Evolutionary conservation across 30 jellyfish, hydroid and myxozoan genomes (phyloP).

Genomic region (Clytia hemisphaerica): DNA sequence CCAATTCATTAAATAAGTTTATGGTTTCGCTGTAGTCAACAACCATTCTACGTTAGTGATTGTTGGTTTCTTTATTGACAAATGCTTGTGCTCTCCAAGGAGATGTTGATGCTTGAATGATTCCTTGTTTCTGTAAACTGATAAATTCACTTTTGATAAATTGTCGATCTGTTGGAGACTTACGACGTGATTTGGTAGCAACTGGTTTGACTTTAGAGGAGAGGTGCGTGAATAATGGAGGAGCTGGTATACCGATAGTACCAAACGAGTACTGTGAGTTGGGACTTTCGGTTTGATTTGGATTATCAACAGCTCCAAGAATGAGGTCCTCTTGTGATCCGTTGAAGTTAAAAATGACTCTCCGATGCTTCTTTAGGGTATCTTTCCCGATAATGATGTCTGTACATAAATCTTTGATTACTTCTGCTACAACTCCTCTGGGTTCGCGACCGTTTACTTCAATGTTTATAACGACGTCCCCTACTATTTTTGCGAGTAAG

Average conservation of each 20-base stretch:
- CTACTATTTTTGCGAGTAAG: background rate
- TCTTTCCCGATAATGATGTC: background rate
- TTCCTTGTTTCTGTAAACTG: background rate
- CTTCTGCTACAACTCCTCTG: background rate
- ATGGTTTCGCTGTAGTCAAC: conserved; percentile 40
- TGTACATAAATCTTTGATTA: background rate
- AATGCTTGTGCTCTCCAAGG: background rate
- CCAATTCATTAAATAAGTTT: conserved; percentile 23
- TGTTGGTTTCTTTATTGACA: background rate
- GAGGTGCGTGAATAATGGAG: conserved; percentile 7
- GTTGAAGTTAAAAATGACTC: background rate
- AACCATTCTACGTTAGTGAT: conserved; percentile 26
- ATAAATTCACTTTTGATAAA: background rate
- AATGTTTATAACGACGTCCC: background rate
- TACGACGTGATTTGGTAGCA: background rate
- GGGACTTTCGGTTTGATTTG: background rate
- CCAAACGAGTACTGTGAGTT: background rate
- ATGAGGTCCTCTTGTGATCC: background rate
- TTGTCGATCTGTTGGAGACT: background rate
- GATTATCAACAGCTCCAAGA: background rate
- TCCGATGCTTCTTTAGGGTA: background rate
- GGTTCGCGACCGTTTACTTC: background rate
- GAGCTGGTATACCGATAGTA: background rate
- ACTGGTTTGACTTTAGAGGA: background rate
- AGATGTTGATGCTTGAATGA: background rate